Evolutionary conservation across 1,140 invertebrate species (phyloP).

Genomic region (Formica selysi): DNA sequence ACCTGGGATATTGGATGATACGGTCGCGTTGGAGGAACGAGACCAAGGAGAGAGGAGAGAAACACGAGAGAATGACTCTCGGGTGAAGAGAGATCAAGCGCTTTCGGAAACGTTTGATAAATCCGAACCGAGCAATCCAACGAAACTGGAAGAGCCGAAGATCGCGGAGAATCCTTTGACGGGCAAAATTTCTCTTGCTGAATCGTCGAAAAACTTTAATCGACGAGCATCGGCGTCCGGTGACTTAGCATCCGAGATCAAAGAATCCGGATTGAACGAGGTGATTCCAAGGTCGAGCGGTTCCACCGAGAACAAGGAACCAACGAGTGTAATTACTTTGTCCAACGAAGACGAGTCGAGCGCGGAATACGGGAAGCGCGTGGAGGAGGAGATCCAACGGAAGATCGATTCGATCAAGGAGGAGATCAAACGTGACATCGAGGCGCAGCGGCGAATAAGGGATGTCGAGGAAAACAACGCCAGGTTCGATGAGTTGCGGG

Average conservation of each 20-base stretch:
- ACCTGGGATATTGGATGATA: not conserved
- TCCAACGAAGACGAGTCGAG: not conserved
- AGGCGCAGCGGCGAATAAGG: conserved; percentile 59
- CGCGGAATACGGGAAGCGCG: conserved; percentile 70
- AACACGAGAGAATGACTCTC: not conserved
- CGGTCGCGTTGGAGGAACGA: not conserved
- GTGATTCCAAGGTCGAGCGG: not conserved
- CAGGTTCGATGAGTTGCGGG: conserved; percentile 64
- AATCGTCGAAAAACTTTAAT: not conserved
- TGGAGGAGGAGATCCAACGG: conserved; percentile 73
- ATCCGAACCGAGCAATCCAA: not conserved
- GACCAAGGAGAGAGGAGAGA: conserved; percentile 22
- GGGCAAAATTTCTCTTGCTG: not conserved
- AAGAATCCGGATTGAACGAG: not conserved
- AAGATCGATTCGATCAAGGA: conserved; percentile 79
- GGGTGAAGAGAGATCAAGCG: conserved; percentile 38
- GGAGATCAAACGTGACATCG: conserved; percentile 76
- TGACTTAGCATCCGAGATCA: not conserved
- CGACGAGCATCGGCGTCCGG: not conserved
- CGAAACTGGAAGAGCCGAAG: not conserved
- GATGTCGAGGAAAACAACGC: conserved; percentile 77
- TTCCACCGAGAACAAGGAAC: not conserved
- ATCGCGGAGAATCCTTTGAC: not conserved
- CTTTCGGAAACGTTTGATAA: not conserved
- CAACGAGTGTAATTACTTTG: not conserved